phyloP scores from a whole-genome alignment of 2,113 vertebrate species.

The Chelonoidis abingdonii region DNA sequence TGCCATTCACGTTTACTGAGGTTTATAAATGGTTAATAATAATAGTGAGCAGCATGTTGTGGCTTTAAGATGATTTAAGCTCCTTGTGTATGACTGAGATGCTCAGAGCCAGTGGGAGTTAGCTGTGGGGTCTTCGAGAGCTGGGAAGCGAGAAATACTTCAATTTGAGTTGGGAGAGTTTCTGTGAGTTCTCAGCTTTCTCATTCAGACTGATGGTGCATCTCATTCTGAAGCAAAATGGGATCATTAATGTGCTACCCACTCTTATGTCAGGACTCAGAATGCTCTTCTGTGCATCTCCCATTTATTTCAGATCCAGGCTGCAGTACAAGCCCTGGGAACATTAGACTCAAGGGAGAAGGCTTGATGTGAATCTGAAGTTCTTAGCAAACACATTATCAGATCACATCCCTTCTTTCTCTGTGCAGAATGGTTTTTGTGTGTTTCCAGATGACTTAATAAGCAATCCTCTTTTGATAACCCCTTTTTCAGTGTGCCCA shows the following conservation, averaged over 20 bases:
- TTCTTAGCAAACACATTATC: slow-evolving; percentile 16
- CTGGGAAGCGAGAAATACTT: neutral
- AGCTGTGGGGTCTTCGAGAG: neutral
- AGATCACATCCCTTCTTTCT: accelerated
- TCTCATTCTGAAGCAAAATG: neutral
- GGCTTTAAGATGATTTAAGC: neutral
- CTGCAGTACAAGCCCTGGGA: slow-evolving; percentile 15
- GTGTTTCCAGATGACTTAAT: neutral
- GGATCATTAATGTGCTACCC: neutral
- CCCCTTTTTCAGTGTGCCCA: neutral
- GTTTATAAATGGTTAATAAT: neutral
- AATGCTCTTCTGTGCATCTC: slow-evolving; percentile 1
- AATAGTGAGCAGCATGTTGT: accelerated
- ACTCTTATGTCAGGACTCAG: slow-evolving; percentile 2
- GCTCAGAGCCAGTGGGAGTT: neutral
- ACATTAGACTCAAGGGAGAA: slow-evolving; percentile 38
- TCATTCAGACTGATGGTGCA: accelerated
- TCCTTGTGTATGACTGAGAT: neutral
- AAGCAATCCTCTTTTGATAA: neutral
- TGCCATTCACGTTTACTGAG: accelerated
- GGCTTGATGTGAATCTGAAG: neutral
- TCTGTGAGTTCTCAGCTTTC: neutral
- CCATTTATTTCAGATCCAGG: slow-evolving; percentile 1
- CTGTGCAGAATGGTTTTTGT: neutral
- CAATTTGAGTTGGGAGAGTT: neutral